phyloP scores from a whole-genome alignment of 2,797 vertebrate species.

The Mus spretus region DNA sequence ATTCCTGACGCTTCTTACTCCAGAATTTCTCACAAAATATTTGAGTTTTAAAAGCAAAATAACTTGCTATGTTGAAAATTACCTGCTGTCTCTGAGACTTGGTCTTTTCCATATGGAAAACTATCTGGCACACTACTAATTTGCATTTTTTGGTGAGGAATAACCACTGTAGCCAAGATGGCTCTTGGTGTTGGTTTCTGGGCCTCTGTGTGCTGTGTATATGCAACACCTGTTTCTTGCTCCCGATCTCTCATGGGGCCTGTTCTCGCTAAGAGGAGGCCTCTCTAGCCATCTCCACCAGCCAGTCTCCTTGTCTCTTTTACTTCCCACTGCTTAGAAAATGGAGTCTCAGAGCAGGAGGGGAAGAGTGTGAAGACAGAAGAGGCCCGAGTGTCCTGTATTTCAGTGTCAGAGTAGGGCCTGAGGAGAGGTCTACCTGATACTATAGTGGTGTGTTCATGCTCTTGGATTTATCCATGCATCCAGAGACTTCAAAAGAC shows the following conservation, averaged over 20 bases:
- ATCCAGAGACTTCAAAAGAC: neutral
- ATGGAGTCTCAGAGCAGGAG: neutral
- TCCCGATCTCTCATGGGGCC: neutral
- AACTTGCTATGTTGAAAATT: neutral
- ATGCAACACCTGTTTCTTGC: neutral
- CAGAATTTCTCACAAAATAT: neutral
- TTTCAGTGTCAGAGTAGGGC: neutral
- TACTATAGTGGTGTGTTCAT: neutral
- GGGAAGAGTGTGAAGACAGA: too few species aligned
- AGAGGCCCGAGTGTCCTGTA: neutral
- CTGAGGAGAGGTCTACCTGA: neutral
- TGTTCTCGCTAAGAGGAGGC: neutral
- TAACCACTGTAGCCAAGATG: neutral
- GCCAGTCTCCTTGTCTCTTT: neutral
- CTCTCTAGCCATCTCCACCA: neutral
- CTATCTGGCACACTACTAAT: neutral
- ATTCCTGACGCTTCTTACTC: neutral
- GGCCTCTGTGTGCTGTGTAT: neutral
- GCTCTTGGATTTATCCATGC: neutral
- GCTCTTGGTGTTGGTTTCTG: neutral
- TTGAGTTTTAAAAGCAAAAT: neutral
- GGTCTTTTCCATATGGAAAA: neutral
- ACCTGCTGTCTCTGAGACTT: neutral
- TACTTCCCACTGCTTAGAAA: neutral
- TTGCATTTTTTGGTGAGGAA: neutral